These are phyloP conservation scores for Cebidichthys violaceus DNA, from an alignment of 2,113 vertebrate genomes.

Conservation along the genomic window DNA sequence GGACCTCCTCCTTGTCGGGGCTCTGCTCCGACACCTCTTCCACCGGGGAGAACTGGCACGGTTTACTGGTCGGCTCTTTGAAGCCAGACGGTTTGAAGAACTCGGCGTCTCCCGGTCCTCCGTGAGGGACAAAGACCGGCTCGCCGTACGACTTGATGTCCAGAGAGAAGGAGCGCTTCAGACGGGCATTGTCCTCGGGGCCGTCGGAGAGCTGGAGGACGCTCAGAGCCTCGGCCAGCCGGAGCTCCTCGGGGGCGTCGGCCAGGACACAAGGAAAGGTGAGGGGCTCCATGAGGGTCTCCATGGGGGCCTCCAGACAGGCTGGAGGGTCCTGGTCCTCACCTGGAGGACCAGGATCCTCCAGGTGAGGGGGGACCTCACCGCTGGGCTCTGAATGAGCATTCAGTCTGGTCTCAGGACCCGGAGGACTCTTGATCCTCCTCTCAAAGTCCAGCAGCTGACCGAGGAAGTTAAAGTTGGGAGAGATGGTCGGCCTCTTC, in stretches of 20 bases:
- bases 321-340: background rate
- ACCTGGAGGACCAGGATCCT: background rate
- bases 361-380: background rate
- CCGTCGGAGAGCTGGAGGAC: constrained; percentile 72
- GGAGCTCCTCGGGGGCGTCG: constrained; percentile 75
- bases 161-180: constrained; percentile 95
- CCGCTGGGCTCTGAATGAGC: constrained; percentile 22
- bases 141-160: constrained; percentile 91
- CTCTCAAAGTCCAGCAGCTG: constrained; percentile 95
- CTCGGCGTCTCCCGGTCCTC: constrained; percentile 78
- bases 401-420: constrained; percentile 56
- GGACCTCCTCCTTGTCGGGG: constrained; percentile 86
- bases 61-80: constrained; percentile 85
- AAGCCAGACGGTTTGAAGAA: constrained; percentile 84
- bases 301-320: background rate
- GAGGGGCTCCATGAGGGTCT: constrained; percentile 57
- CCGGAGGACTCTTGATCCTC: constrained; percentile 86
- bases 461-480: constrained; percentile 89
- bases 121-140: constrained; percentile 69
- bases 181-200: constrained; percentile 85
- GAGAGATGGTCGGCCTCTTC: constrained; percentile 86
- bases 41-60: constrained; percentile 94
- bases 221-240: constrained; percentile 85
- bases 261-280: constrained; percentile 64
- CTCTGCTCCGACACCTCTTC: constrained; percentile 92